phyloP scores from a whole-genome alignment of 2,113 vertebrate species.

The Phyllostomus hastatus region DNA sequence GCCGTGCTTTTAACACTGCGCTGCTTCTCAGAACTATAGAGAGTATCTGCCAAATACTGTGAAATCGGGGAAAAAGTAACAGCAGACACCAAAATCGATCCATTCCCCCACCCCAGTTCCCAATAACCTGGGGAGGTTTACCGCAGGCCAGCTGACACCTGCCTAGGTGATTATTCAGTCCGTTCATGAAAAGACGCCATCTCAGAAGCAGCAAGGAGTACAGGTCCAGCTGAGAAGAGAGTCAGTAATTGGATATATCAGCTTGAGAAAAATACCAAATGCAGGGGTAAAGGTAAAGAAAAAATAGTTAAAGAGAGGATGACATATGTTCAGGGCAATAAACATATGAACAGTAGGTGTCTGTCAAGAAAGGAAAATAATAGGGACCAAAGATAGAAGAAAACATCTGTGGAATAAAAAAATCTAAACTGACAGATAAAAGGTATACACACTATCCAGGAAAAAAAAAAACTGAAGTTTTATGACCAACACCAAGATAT shows the following conservation, averaged over 20 bases:
- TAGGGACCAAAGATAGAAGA: neutral
- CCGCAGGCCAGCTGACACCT: neutral
- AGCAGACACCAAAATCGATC: neutral
- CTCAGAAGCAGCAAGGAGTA: neutral
- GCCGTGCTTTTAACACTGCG: neutral
- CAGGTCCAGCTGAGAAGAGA: neutral
- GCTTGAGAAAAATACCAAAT: neutral
- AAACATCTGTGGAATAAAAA: neutral
- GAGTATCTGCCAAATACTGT: neutral
- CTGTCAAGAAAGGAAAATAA: neutral
- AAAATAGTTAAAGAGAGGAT: neutral
- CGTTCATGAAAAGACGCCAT: neutral
- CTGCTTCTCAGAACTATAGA: neutral
- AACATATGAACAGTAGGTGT: neutral
- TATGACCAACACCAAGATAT: neutral
- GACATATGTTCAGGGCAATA: neutral
- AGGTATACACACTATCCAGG: neutral
- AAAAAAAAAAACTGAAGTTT: neutral
- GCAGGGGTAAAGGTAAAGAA: neutral
- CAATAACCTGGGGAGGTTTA: neutral
- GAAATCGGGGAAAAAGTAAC: neutral
- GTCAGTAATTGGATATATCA: neutral
- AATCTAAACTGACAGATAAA: neutral
- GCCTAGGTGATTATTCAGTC: neutral
- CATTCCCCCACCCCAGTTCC: neutral